Percentiles rank a stretch among this genome's conserved stretches.
These are phyloP conservation scores for Hylia prasina DNA, from an alignment of 2,113 vertebrate species.

Conservation along the genomic window DNA sequence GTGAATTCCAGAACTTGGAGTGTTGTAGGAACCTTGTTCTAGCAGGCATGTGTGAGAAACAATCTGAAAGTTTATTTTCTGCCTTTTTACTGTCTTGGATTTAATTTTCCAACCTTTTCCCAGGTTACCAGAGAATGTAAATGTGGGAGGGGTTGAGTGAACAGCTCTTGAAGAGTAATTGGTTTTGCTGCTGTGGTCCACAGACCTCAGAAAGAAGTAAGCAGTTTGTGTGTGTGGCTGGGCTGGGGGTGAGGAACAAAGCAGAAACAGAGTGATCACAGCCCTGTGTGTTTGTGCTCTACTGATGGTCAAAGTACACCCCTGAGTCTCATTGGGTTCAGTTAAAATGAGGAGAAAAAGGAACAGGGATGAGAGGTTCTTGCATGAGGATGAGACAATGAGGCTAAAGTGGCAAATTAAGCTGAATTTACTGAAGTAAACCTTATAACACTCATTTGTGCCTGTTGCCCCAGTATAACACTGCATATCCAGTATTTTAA, in stretches of 20 bases:
- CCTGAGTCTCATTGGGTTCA: background rate
- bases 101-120: background rate
- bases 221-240: background rate
- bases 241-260: background rate
- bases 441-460: background rate
- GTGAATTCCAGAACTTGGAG: background rate
- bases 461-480: background rate
- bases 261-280: background rate
- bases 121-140: background rate
- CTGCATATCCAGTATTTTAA: background rate
- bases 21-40: background rate
- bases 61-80: background rate
- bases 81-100: background rate
- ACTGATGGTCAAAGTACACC: fast-evolving
- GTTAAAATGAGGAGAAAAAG: background rate
- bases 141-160: background rate
- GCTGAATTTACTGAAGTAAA: background rate
- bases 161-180: background rate
- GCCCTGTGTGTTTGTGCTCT: fast-evolving
- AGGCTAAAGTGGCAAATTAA: background rate
- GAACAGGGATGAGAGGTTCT: background rate
- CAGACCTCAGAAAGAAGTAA: background rate
- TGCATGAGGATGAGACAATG: background rate
- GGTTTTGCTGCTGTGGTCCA: background rate
- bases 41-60: background rate